These are phyloP conservation scores for Huso huso DNA, from an alignment of 2,797 vertebrate species.

Conservation along the genomic window DNA sequence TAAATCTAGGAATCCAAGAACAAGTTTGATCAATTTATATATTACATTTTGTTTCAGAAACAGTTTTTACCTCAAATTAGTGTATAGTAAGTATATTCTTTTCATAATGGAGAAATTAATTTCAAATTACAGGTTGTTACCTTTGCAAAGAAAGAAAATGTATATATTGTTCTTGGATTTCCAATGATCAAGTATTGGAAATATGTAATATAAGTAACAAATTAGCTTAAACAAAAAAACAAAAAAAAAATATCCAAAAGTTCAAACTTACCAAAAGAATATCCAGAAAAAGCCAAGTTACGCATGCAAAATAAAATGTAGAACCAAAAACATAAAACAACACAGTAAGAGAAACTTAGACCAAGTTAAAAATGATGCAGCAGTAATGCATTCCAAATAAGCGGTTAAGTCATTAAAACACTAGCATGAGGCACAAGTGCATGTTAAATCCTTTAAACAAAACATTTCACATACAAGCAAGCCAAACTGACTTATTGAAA, in stretches of 20 bases:
- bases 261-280: constrained; percentile 99
- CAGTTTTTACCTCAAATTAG: too few species aligned
- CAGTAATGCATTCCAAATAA: constrained; percentile 32
- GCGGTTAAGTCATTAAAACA: constrained; percentile 40
- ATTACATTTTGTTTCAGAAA: too few species aligned
- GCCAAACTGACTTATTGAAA: constrained; percentile 12
- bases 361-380: constrained; percentile 52
- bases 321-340: constrained; percentile 92
- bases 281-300: constrained; percentile 99
- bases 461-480: constrained; percentile 10
- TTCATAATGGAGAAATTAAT: too few species aligned
- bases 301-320: constrained; percentile 96
- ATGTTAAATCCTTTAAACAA: constrained; percentile 12
- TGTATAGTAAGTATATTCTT: too few species aligned
- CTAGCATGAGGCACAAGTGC: constrained; percentile 13
- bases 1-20: constrained; percentile 32
- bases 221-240: constrained; percentile 27
- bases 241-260: constrained; percentile 63
- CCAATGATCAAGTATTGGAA: constrained; percentile 9
- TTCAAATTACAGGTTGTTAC: too few species aligned
- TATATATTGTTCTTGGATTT: too few species aligned
- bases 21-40: background rate
- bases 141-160: too few species aligned
- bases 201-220: constrained; percentile 19
- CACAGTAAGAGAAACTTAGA: constrained; percentile 65